phyloP scores from a whole-genome alignment of 2,797 vertebrate species.

The Arctocebus calabarensis region DNA sequence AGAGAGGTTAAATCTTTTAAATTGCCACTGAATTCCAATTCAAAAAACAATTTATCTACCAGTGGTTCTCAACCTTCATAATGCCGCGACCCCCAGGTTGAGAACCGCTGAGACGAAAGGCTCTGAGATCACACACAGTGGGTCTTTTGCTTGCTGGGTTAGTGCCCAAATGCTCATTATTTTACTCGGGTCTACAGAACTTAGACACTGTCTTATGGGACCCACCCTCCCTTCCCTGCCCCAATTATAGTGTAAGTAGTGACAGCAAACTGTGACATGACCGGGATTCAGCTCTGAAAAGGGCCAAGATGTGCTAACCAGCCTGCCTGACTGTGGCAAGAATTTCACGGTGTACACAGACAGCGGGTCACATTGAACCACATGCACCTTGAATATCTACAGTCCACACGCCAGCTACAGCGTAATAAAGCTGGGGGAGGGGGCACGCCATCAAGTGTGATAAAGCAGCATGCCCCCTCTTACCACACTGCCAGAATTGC shows the following conservation, averaged over 20 bases:
- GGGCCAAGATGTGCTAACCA: not conserved
- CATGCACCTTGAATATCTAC: not conserved
- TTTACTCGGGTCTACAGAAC: rapidly evolving
- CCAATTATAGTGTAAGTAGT: too few species aligned
- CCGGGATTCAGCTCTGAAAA: not conserved
- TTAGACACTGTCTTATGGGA: not conserved
- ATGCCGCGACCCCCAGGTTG: too few species aligned
- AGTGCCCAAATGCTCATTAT: not conserved
- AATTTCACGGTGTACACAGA: not conserved
- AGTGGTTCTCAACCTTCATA: too few species aligned
- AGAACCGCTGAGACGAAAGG: not conserved
- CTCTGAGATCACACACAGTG: not conserved
- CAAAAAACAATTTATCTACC: not conserved
- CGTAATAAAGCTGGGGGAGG: not conserved
- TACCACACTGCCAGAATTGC: not conserved
- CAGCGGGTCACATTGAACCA: too few species aligned
- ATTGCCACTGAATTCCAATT: not conserved
- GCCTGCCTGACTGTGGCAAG: not conserved
- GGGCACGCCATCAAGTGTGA: too few species aligned
- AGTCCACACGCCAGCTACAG: too few species aligned
- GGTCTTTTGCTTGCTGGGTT: not conserved
- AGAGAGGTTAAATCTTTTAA: not conserved
- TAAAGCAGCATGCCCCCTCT: not conserved
- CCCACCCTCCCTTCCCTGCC: rapidly evolving
- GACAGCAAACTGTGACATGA: not conserved